Percentiles rank a stretch among this genome's conserved stretches.
Conservation (phyloP, 1,140 invertebrate genomes). For the Drosophila triauraria region DNA sequence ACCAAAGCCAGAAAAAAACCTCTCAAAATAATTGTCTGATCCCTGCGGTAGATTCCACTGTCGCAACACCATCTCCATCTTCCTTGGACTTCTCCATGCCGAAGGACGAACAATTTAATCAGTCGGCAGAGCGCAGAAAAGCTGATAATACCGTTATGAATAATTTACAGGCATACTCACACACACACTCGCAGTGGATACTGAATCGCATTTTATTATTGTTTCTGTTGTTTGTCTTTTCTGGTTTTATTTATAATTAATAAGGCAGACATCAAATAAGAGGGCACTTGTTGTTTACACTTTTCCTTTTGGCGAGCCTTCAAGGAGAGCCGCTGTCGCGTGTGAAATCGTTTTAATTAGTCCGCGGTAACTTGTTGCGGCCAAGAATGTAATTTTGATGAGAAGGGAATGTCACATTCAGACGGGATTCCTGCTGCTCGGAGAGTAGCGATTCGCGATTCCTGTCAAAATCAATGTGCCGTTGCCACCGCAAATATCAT, state of each 20-base stretch:
- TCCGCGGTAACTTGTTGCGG: slow-evolving; percentile 63
- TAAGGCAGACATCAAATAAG: slow-evolving; percentile 36
- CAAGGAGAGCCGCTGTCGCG: slow-evolving; percentile 29
- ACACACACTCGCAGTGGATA: not conserved
- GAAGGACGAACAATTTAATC: slow-evolving; percentile 75
- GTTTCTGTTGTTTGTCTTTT: slow-evolving; percentile 34
- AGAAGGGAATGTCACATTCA: slow-evolving; percentile 14
- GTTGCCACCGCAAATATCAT: slow-evolving; percentile 63
- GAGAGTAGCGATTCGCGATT: not conserved
- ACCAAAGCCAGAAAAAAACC: not conserved
- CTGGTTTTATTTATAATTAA: slow-evolving; percentile 74
- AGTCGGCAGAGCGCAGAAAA: slow-evolving; percentile 63
- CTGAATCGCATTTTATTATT: slow-evolving; percentile 50
- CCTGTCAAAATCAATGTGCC: slow-evolving; percentile 47
- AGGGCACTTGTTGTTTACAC: slow-evolving; percentile 43
- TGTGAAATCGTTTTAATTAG: slow-evolving; percentile 67
- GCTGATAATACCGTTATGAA: slow-evolving; percentile 80
- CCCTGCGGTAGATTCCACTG: too few species aligned
- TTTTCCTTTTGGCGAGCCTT: slow-evolving; percentile 10
- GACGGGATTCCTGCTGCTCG: not conserved
- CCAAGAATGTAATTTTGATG: not conserved
- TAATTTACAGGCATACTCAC: slow-evolving; percentile 62
- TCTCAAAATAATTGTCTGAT: too few species aligned
- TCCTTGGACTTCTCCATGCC: slow-evolving; percentile 23
- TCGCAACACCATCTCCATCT: not conserved